Base-by-base conservation (phyloP, 2,113 vertebrate species). In the Melanerpes aurifrons region DNA sequence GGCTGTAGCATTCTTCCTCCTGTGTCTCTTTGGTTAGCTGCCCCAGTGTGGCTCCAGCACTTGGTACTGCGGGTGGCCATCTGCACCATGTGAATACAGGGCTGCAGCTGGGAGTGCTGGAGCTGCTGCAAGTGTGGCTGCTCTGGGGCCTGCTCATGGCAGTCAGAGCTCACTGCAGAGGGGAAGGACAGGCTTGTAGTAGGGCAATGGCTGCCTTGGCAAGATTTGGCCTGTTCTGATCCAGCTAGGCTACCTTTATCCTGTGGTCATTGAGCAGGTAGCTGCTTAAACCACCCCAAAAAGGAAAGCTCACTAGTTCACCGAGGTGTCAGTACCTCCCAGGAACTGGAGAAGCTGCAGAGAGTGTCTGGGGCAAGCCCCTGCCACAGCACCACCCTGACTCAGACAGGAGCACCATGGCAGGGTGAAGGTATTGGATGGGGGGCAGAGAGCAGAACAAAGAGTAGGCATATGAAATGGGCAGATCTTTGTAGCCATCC, bases 41-140 rank as follows among this genome's bases (percentile, higher is more conserved):
- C 48, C 77, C 31, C 37, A 43, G 17, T 1, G 5, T 45, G 48
- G 29, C 62, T 28, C 21, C 0, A 0, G 43, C 0, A 0, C 48
- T 67, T 3, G 1, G 61, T 15, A 22, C 86, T 31, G 32, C 9
- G 32, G 48, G 47, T 24, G 58, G 15, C 59, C 31, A 28, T 17
- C 32, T 15, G 56, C 7, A 5, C 45, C 40, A 17, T 10, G 25
- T 0, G 0, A 82, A 48, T 45, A 37, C 26, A n/a, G 69, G 12
- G 22, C 35, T 0, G 1, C 70, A 28, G 58, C 9, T 1, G 0
- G 40, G 40, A 40, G 40, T 40, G 40, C 40, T 40, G 40, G 40
- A 40, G 40, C 40, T 40, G 40, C 40, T 14, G 54, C 1, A 6
- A 35, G 22, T 19, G 5, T 0, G 0, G 67, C 80, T 47, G 15